Percentiles rank a stretch among this genome's conserved stretches.
These are phyloP conservation scores for Callionymus lyra DNA, from an alignment of 2,113 vertebrate species.

Conservation along the genomic window DNA sequence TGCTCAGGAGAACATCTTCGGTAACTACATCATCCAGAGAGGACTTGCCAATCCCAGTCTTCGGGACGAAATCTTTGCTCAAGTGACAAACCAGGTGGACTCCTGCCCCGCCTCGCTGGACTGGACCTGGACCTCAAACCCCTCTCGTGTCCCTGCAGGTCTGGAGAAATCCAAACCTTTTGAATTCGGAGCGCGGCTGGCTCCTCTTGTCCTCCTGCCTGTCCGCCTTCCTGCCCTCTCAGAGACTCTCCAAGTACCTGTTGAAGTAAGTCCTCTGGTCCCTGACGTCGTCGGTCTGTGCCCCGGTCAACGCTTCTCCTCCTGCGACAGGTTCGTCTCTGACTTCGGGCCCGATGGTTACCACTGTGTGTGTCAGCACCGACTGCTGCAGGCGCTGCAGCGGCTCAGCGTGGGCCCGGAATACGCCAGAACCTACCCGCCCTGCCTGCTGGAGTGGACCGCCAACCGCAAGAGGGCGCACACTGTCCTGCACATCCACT, in stretches of 20 bases:
- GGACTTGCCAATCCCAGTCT: slow-evolving; percentile 74
- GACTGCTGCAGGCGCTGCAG: slow-evolving; percentile 84
- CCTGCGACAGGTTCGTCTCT: slow-evolving; percentile 38
- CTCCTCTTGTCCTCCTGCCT: slow-evolving; percentile 83
- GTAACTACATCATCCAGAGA: slow-evolving; percentile 90
- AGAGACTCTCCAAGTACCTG: slow-evolving; percentile 78
- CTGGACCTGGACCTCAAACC: background rate
- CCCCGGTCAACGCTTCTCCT: background rate
- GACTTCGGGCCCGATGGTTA: slow-evolving; percentile 75
- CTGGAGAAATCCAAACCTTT: slow-evolving; percentile 80
- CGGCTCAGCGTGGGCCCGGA: slow-evolving; percentile 52
- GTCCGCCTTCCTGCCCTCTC: slow-evolving; percentile 79
- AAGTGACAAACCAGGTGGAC: slow-evolving; percentile 91
- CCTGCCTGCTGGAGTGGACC: slow-evolving; percentile 84
- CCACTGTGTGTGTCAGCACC: slow-evolving; percentile 85
- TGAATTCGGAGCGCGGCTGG: slow-evolving; percentile 90
- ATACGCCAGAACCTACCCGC: slow-evolving; percentile 74
- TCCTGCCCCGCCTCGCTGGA: background rate
- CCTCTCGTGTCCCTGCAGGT: slow-evolving; percentile 52
- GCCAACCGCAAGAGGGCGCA: slow-evolving; percentile 75
- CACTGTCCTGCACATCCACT: slow-evolving; percentile 81
- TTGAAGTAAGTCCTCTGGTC: slow-evolving; percentile 76
- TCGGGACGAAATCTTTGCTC: slow-evolving; percentile 85
- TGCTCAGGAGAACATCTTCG: slow-evolving; percentile 80
- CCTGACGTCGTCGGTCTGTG: too few species aligned